Evolutionary conservation across 2,888 invertebrate genomes (phyloP).

Genomic region (Megaustenia siamemsis): DNA sequence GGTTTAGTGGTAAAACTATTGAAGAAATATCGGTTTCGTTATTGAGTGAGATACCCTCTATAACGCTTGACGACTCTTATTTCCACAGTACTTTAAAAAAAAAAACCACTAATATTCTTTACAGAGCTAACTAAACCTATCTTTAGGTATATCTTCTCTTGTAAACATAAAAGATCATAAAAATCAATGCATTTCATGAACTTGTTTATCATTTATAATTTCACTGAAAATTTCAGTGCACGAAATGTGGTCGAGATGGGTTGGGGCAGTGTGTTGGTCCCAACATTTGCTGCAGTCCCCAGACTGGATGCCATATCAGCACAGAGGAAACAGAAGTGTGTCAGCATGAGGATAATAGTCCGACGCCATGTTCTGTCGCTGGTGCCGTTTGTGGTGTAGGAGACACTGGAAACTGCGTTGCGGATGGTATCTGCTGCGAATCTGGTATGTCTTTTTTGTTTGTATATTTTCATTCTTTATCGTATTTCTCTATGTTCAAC

Average conservation of each 20-base stretch:
- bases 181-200: no score
- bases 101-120: no score
- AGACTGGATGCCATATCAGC: constrained; percentile 84
- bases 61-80: no score
- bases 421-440: constrained; percentile 84
- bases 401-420: constrained; percentile 83
- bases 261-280: constrained; percentile 85
- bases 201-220: no score
- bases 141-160: no score
- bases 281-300: constrained; percentile 84
- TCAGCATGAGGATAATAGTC: constrained; percentile 83
- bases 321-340: constrained; percentile 83
- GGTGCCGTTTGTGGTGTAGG: constrained; percentile 82
- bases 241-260: constrained; percentile 84
- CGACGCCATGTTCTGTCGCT: constrained; percentile 83
- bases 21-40: no score
- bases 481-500: no score
- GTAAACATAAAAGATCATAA: no score
- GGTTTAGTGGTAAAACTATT: no score
- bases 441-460: constrained; percentile 81
- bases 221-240: constrained; percentile 83
- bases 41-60: no score
- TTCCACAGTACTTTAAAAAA: no score
- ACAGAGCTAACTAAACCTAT: no score
- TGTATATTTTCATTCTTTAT: not conserved